Percentiles rank a stretch among this genome's conserved stretches.
These are phyloP conservation scores for Pycnomerus fuliginosus DNA, from an alignment of 2,888 invertebrate genomes.

Conservation along the genomic window DNA sequence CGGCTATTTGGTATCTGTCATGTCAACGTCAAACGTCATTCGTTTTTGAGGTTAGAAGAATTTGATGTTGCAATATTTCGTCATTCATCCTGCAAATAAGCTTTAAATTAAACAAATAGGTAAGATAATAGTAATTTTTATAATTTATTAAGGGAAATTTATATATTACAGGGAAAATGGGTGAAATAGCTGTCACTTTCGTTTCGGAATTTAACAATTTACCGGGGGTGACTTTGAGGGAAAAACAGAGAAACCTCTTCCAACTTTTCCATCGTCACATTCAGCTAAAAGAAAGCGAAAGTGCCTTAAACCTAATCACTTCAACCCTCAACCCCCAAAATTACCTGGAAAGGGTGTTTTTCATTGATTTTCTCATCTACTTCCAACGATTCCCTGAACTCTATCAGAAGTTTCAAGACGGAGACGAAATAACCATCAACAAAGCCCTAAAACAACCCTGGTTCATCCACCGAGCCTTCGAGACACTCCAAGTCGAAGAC, in stretches of 20 bases:
- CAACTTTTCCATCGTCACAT: constrained; percentile 8
- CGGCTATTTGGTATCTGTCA: too few relatives aligned
- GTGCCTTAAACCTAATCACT: constrained; percentile 8
- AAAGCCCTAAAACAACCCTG: constrained; percentile 21
- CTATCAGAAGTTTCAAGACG: constrained; percentile 13
- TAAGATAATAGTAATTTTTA: too few relatives aligned
- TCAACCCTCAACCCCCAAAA: constrained; percentile 10
- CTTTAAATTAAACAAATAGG: too few relatives aligned
- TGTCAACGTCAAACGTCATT: too few relatives aligned
- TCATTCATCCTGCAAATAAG: too few relatives aligned
- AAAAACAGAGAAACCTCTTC: constrained; percentile 17
- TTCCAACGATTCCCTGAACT: constrained; percentile 14
- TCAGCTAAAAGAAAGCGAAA: neutral
- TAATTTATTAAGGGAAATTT: too few relatives aligned
- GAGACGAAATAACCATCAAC: constrained; percentile 16
- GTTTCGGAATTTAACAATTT: constrained; percentile 17
- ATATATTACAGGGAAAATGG: too few relatives aligned
- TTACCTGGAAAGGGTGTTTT: constrained; percentile 20
- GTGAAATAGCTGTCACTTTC: too few relatives aligned
- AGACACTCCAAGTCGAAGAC: constrained; percentile 6
- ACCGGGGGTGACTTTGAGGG: constrained; percentile 12
- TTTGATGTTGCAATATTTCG: too few relatives aligned
- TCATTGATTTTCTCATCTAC: constrained; percentile 21
- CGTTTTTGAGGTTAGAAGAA: too few relatives aligned
- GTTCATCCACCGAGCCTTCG: constrained; percentile 16